Base-by-base conservation (phyloP, 1,140 invertebrate genomes). In the Drosophila biarmipes region DNA sequence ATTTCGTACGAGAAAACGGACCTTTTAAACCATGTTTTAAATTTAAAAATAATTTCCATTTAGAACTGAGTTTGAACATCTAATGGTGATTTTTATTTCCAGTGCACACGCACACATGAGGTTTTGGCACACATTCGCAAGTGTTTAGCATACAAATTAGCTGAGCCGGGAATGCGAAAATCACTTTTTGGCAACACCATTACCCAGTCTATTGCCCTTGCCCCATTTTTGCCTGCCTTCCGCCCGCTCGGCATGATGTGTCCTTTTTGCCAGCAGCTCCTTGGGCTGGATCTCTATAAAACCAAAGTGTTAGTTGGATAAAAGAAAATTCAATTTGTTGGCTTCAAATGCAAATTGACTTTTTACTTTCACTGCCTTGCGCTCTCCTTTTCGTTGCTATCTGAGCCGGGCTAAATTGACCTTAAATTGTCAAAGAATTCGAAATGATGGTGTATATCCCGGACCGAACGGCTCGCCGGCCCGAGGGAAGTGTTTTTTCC, bases 111-210 rank as follows among this genome's bases (percentile, higher is more conserved):
- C 48, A 71, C 51, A 67, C 72, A 63, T 62, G 52, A 21, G 56
- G 10, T 12, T 48, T 51, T 48, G 43, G 63, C 51, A 63, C 52
- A 63, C 27, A 49, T 53, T 31, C n/a, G 49, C 66, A 52, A 84
- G 75, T 89, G 84, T 78, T 89, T 87, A 82, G 82, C 82, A 87
- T 87, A 89, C 82, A 87, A 87, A 87, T 87, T 87, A 87, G 84
- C 79, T 67, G 55, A 64, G 77, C 55, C 71, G 84, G 84, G 77
- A 79, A 89, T 89, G 76, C 79, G 78, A 87, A 87, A 87, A 87
- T 87, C 84, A 84, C 79, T 87, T 87, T 89, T 89, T 73, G 79
- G 71, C 73, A 74, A 74, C 54, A 61, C 75, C 71, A 74, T 87
- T 87, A 82, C 89, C 78, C 74, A 82, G 71, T 89, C 71, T 75